A percentile compares a stretch with the other conserved stretches of the same genome.
Conservation (phyloP, 2,888 invertebrate genomes). For the Coremacera marginata region DNA sequence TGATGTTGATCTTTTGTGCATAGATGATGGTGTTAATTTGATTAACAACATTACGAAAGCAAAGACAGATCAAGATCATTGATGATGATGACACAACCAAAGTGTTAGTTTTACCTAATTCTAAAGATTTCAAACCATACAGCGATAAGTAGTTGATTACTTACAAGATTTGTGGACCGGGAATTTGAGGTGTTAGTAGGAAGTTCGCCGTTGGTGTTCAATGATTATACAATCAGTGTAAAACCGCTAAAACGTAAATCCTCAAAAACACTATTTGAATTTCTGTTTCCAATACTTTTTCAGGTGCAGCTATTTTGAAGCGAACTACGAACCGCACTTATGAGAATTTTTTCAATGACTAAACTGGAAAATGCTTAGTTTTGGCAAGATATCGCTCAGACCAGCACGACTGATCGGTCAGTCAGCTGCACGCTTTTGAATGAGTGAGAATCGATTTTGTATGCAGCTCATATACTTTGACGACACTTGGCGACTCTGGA, state of each 20-base stretch:
- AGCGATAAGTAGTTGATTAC: not conserved
- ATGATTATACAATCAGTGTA: too few species aligned
- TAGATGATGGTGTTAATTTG: not conserved
- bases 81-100: not conserved
- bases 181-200: not conserved
- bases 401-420: not conserved
- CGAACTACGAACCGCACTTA: conserved; percentile 52
- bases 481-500: too few species aligned
- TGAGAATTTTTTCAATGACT: conserved; percentile 55
- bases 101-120: conserved; percentile 53
- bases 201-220: too few species aligned
- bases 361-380: conserved; percentile 43
- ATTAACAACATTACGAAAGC: conserved; percentile 9
- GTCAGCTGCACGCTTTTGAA: not conserved
- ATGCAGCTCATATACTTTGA: not conserved
- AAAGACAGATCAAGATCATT: not conserved
- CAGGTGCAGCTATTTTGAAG: not conserved
- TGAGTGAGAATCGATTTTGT: not conserved
- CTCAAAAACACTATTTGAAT: not conserved
- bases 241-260: too few species aligned
- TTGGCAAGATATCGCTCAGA: not conserved
- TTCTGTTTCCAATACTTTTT: conserved; percentile 22
- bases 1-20: not conserved
- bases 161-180: not conserved
- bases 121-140: not conserved